Evolutionary conservation across 2,888 invertebrate genomes (phyloP).

Genomic region (Podotricha telesiphe): DNA sequence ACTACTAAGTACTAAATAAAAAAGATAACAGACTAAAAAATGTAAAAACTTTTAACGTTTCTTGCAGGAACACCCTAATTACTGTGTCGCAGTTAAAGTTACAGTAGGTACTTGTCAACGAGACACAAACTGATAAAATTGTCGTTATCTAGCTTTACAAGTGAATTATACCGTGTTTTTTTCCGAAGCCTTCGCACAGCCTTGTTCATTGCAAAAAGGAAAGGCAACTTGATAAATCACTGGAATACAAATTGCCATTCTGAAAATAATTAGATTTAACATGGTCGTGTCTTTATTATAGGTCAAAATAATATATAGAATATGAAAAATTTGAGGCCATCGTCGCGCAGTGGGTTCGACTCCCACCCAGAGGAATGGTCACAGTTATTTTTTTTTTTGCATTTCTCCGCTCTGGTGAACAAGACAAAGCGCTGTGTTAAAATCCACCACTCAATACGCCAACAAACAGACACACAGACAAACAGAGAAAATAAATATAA

Average conservation of each 20-base stretch:
- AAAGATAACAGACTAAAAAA: background rate
- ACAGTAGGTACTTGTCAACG: constrained; percentile 6
- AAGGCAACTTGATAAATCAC: constrained; percentile 27
- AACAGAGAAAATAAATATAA: too few species aligned
- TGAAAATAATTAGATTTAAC: background rate
- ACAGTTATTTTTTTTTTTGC: too few species aligned
- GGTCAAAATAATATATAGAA: background rate
- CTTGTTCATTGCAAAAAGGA: constrained; percentile 30
- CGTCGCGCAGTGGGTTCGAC: too few species aligned
- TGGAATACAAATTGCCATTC: constrained; percentile 27
- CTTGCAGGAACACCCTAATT: background rate
- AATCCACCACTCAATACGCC: too few species aligned
- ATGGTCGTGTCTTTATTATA: background rate
- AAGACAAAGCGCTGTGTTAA: too few species aligned
- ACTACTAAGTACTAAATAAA: too few species aligned
- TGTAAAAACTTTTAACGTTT: background rate
- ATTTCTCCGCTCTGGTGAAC: too few species aligned
- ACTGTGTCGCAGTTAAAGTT: constrained; percentile 10
- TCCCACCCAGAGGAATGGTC: too few species aligned
- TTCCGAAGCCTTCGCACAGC: constrained; percentile 18
- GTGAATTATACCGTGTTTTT: constrained; percentile 28
- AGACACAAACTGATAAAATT: constrained; percentile 15
- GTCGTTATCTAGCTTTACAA: constrained; percentile 26
- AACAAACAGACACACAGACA: too few species aligned
- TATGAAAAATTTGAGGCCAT: too few species aligned